Conservation (phyloP, 53 echinoderm and acorn worm genomes). For the Paelopatides confundens region DNA sequence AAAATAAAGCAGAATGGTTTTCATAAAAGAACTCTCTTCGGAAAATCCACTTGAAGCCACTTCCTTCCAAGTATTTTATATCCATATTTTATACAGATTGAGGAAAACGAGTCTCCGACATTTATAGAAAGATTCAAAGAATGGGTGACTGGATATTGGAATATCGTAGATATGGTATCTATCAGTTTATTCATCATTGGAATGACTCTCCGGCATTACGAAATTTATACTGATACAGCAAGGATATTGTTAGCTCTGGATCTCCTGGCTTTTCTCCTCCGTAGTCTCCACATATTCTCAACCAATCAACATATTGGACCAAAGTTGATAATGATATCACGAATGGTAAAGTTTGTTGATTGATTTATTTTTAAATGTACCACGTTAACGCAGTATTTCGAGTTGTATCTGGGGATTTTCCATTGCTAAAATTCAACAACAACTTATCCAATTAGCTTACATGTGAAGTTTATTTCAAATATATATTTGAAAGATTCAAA, state of each 20-base stretch:
- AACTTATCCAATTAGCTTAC: no score
- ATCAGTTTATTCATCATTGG: constrained; percentile 70
- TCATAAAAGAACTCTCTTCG: no score
- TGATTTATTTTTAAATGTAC: no score
- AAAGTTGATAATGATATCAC: constrained; percentile 92
- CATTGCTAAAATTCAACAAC: no score
- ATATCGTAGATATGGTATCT: constrained; percentile 64
- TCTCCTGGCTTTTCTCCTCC: constrained; percentile 77
- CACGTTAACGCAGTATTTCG: no score
- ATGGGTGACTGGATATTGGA: constrained; percentile 78
- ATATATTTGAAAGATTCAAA: no score
- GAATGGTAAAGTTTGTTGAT: constrained; percentile 93
- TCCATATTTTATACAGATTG: constrained; percentile 24
- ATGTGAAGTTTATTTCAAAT: no score
- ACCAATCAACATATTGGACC: constrained; percentile 87
- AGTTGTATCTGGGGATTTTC: no score
- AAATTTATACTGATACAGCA: constrained; percentile 49
- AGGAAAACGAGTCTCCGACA: constrained; percentile 15
- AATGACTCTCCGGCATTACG: constrained; percentile 50
- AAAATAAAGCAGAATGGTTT: no score
- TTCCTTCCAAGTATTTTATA: background rate
- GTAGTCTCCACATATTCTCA: constrained; percentile 88
- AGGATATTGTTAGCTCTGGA: constrained; percentile 76
- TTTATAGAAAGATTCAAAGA: background rate
- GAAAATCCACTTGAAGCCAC: no score